Evolutionary conservation across 2,113 vertebrate species (phyloP).

Genomic region (Tupaia chinensis): DNA sequence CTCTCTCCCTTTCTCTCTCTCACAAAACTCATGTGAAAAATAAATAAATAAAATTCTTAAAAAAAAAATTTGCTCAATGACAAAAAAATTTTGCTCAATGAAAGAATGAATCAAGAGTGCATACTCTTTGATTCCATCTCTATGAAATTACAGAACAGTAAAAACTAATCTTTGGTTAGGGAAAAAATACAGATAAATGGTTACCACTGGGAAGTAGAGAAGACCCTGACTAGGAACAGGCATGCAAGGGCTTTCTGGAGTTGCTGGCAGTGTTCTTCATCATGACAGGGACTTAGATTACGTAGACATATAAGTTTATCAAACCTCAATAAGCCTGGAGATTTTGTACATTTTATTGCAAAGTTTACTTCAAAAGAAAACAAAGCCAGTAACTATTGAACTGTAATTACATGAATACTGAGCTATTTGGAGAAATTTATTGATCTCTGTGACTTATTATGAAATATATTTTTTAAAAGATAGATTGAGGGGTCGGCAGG

Average conservation of each 20-base stretch:
- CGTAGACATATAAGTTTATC: not conserved
- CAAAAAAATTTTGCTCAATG: not conserved
- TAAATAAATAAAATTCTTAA: too few relatives aligned
- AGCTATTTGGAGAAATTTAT: slow-evolving; percentile 3
- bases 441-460: not conserved
- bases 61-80: too few relatives aligned
- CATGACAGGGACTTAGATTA: not conserved
- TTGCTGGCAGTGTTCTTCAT: not conserved
- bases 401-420: not conserved
- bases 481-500: too few relatives aligned
- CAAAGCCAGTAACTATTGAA: not conserved
- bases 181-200: not conserved
- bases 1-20: too few relatives aligned
- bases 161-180: not conserved
- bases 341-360: not conserved
- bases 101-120: not conserved
- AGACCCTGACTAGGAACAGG: not conserved
- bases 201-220: not conserved
- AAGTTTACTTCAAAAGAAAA: slow-evolving; percentile 42
- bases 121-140: not conserved
- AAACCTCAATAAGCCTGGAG: slow-evolving; percentile 12
- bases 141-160: slow-evolving; percentile 1
- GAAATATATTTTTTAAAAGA: not conserved
- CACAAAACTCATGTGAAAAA: too few relatives aligned
- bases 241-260: not conserved